These are phyloP conservation scores for Gambelia wislizenii DNA, from an alignment of 2,797 vertebrate genomes.

Conservation along the genomic window DNA sequence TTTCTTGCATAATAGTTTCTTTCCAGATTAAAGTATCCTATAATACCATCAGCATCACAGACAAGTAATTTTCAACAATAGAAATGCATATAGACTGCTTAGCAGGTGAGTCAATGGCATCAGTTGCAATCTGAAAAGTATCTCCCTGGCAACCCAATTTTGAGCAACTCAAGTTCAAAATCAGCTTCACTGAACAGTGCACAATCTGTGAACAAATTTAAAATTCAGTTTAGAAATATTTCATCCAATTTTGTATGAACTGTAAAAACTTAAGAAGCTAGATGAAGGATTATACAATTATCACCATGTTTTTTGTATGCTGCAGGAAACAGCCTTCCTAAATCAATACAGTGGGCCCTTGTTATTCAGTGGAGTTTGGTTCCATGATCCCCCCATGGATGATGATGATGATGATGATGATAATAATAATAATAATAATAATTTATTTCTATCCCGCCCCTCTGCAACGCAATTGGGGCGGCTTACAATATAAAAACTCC, in stretches of 20 bases:
- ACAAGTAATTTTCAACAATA: conserved; percentile 71
- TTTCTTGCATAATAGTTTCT: conserved; percentile 74
- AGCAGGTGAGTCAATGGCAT: conserved; percentile 61
- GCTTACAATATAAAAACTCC: too few species aligned
- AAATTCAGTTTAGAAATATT: neutral
- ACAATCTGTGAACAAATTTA: conserved; percentile 1
- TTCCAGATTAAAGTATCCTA: conserved; percentile 75
- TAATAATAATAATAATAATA: too few species aligned
- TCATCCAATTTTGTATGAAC: neutral
- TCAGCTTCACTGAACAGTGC: too few species aligned
- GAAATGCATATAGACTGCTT: conserved; percentile 55
- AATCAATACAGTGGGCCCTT: too few species aligned
- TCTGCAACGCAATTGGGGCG: too few species aligned
- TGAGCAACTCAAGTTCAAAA: conserved; percentile 37
- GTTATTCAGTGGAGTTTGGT: too few species aligned
- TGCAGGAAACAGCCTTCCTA: too few species aligned
- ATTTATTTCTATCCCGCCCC: too few species aligned
- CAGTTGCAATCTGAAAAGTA: conserved; percentile 47
- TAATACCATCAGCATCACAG: conserved; percentile 73
- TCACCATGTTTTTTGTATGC: too few species aligned
- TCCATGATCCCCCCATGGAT: too few species aligned
- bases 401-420: too few species aligned
- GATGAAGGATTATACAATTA: neutral
- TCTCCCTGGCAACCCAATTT: conserved; percentile 48
- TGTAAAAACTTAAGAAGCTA: too few species aligned